Percentiles rank a stretch among this genome's conserved stretches.
phyloP scores from a whole-genome alignment of 2,113 vertebrate species.

The Phylloscopus trochilus region DNA sequence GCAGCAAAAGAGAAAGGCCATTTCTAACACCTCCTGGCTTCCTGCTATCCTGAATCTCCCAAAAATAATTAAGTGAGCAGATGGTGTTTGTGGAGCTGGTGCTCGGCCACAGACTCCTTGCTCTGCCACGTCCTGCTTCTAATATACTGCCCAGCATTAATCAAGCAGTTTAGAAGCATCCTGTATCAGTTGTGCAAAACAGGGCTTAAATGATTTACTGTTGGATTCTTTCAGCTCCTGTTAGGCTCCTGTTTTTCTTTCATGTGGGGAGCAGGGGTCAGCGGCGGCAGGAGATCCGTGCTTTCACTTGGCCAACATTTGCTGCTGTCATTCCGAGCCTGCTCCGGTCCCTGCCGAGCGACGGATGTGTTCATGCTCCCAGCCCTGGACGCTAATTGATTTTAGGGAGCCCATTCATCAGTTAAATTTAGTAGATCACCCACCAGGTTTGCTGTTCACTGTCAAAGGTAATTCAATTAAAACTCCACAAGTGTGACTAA shows the following conservation, averaged over 20 bases:
- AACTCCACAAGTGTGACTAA: slow-evolving; percentile 88
- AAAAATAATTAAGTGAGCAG: background rate
- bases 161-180: slow-evolving; percentile 55
- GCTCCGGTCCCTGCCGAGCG: slow-evolving; percentile 34
- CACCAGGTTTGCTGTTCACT: slow-evolving; percentile 81
- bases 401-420: slow-evolving; percentile 79
- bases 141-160: slow-evolving; percentile 56
- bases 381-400: slow-evolving; percentile 84
- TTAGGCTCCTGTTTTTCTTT: slow-evolving; percentile 80
- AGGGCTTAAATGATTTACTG: slow-evolving; percentile 80
- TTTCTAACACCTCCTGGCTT: background rate
- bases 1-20: background rate
- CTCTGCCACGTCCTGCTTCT: background rate
- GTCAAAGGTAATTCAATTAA: slow-evolving; percentile 96
- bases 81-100: background rate
- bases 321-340: slow-evolving; percentile 83
- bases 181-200: background rate
- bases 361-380: slow-evolving; percentile 75
- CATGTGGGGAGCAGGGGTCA: slow-evolving; percentile 82
- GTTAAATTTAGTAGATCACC: slow-evolving; percentile 69
- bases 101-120: background rate
- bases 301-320: slow-evolving; percentile 75
- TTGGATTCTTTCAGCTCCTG: slow-evolving; percentile 72
- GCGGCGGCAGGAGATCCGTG: slow-evolving; percentile 33
- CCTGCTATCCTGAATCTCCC: background rate